phyloP scores from a whole-genome alignment of 2,113 vertebrate genomes.

The Sinocyclocheilus anshuiensis region DNA sequence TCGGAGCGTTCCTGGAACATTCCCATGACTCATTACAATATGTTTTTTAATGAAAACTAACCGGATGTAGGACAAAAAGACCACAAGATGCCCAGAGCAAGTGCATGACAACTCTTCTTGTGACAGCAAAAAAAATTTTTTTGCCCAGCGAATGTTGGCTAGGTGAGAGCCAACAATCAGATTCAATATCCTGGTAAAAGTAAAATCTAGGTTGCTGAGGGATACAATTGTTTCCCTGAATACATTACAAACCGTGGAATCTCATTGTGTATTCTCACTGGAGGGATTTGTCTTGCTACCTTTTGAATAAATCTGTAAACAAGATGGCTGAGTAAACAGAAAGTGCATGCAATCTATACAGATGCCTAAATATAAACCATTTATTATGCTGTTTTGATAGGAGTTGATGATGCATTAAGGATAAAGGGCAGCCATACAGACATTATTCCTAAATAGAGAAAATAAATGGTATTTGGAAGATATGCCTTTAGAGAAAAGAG shows the following conservation, averaged over 20 bases:
- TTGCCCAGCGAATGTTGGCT: constrained; percentile 6
- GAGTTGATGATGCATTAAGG: neutral
- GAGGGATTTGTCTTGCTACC: constrained; percentile 23
- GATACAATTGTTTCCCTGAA: constrained; percentile 18
- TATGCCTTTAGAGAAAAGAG: neutral
- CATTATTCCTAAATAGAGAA: neutral
- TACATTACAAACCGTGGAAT: constrained; percentile 19
- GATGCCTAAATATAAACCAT: constrained; percentile 29
- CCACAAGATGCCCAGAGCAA: constrained; percentile 22
- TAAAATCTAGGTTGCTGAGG: constrained; percentile 28
- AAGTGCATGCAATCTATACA: constrained; percentile 20
- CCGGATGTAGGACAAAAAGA: constrained; percentile 26
- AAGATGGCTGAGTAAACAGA: constrained; percentile 12
- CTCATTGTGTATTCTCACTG: constrained; percentile 29
- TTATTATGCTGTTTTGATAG: neutral
- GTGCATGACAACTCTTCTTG: constrained; percentile 16
- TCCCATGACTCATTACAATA: constrained; percentile 39
- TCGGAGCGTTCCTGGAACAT: neutral
- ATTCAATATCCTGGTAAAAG: constrained; percentile 16
- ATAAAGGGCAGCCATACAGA: neutral
- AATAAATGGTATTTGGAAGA: neutral
- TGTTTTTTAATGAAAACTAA: constrained; percentile 1
- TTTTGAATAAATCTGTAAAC: constrained; percentile 19
- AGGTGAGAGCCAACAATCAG: constrained; percentile 30
- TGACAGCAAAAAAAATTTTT: neutral